Conservation (phyloP, 2,888 invertebrate species). For the Pedicia rivosa region DNA sequence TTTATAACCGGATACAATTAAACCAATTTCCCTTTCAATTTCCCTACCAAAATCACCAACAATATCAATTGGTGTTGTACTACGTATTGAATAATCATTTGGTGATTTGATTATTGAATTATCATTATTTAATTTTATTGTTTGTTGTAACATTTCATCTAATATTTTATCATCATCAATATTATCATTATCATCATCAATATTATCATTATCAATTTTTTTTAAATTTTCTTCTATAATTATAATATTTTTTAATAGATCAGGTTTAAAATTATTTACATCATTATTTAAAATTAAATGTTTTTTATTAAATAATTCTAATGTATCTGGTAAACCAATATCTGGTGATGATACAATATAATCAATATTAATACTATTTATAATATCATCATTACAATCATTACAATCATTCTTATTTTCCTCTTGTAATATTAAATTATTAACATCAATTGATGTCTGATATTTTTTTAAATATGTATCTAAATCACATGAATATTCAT, state of each 20-base stretch:
- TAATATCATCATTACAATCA: conserved; percentile 11
- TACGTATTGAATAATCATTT: conserved; percentile 16
- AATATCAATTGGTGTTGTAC: conserved; percentile 23
- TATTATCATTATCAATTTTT: conserved; percentile 5
- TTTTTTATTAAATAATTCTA: no score
- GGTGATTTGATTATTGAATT: conserved; percentile 3
- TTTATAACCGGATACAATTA: conserved; percentile 24
- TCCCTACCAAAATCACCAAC: conserved; percentile 27
- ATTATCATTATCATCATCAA: not conserved
- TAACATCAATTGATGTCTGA: conserved; percentile 10
- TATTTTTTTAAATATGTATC: conserved; percentile 14
- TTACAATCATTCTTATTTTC: conserved; percentile 6
- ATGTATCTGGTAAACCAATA: no score
- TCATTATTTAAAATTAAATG: not conserved
- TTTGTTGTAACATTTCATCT: conserved; percentile 4
- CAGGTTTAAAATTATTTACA: conserved; percentile 16
- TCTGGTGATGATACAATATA: no score
- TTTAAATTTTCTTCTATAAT: not conserved
- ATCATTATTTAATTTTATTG: conserved; percentile 5
- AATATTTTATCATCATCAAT: not conserved
- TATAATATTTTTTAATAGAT: conserved; percentile 20
- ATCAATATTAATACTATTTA: no score
- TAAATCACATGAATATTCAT: conserved; percentile 12
- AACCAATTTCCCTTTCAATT: conserved; percentile 25
- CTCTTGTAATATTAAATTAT: conserved; percentile 1